These are phyloP conservation scores for Agrotis exclamationis DNA, from an alignment of 2,888 invertebrate species.

Conservation along the genomic window DNA sequence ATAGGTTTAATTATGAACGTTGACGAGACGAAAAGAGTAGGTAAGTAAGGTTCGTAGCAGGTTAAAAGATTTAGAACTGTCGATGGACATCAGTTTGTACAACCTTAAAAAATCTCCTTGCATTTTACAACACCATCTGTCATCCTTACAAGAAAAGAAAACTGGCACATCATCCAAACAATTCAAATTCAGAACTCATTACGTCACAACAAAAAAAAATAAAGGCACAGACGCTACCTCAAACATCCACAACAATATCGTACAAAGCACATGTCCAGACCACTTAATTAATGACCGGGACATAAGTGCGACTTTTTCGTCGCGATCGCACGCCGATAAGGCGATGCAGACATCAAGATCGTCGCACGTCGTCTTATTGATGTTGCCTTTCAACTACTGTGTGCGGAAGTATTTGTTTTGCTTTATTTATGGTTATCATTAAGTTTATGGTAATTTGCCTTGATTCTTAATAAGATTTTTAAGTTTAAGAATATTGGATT, in stretches of 20 bases:
- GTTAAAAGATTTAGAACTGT: too few species aligned
- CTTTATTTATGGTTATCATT: slow-evolving; percentile 57
- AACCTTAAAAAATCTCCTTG: background rate
- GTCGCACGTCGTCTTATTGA: slow-evolving; percentile 77
- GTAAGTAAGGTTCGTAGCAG: too few species aligned
- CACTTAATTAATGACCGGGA: slow-evolving; percentile 86
- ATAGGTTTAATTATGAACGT: too few species aligned
- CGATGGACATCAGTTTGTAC: too few species aligned
- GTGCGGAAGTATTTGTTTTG: slow-evolving; percentile 72
- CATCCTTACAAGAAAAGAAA: background rate
- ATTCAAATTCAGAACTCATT: slow-evolving; percentile 40
- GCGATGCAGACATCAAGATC: slow-evolving; percentile 87
- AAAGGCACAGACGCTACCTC: slow-evolving; percentile 50
- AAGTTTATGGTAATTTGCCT: slow-evolving; percentile 9
- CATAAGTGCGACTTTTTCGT: slow-evolving; percentile 79
- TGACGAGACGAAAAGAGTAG: too few species aligned
- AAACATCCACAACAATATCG: slow-evolving; percentile 56
- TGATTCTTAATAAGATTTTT: background rate
- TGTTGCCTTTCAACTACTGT: slow-evolving; percentile 85
- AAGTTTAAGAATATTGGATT: too few species aligned
- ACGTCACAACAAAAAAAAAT: slow-evolving; percentile 45
- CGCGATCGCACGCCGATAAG: slow-evolving; percentile 72
- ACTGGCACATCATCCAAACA: background rate
- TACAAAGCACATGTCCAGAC: slow-evolving; percentile 56
- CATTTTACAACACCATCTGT: background rate